Conservation (phyloP, 2,797 vertebrate genomes). For the Trachurus trachurus region DNA sequence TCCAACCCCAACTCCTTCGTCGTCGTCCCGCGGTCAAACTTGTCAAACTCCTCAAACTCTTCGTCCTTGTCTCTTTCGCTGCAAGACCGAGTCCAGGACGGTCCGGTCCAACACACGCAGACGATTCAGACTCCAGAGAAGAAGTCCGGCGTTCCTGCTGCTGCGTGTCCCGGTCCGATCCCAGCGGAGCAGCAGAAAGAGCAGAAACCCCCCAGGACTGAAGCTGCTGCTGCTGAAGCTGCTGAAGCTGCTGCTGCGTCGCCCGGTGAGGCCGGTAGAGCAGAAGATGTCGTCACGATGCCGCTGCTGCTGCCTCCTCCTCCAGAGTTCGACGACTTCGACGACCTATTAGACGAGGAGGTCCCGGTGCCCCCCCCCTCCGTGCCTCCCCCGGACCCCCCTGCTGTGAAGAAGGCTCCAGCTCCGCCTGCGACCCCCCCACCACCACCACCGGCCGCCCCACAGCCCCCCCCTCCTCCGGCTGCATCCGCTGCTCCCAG, state of each 20-base stretch:
- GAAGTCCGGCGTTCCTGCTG: conserved; percentile 25
- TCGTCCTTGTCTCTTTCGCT: conserved; percentile 47
- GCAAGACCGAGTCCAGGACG: conserved; percentile 40
- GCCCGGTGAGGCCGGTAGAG: too few relatives aligned
- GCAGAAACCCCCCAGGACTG: too few relatives aligned
- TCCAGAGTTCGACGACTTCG: conserved; percentile 83
- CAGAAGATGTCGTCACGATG: background rate
- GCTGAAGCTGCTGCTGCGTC: too few relatives aligned
- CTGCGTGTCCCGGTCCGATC: too few relatives aligned
- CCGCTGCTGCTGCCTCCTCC: conserved; percentile 84
- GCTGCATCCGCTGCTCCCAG: too few relatives aligned
- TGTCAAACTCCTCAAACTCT: too few relatives aligned
- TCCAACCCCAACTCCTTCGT: conserved; percentile 71
- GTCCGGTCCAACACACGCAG: background rate
- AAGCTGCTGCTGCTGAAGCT: too few relatives aligned
- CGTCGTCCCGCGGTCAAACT: conserved; percentile 56
- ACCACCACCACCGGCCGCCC: background rate
- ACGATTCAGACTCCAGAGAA: conserved; percentile 35
- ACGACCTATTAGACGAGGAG: too few relatives aligned
- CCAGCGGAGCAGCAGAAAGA: too few relatives aligned
- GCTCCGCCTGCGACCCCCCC: background rate
- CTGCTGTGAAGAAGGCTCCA: conserved; percentile 58
- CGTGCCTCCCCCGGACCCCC: conserved; percentile 72
- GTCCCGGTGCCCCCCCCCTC: conserved; percentile 68
- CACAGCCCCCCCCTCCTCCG: too few relatives aligned